These are phyloP conservation scores for Anas platyrhynchos DNA, from an alignment of 2,113 vertebrate species.

Conservation along the genomic window DNA sequence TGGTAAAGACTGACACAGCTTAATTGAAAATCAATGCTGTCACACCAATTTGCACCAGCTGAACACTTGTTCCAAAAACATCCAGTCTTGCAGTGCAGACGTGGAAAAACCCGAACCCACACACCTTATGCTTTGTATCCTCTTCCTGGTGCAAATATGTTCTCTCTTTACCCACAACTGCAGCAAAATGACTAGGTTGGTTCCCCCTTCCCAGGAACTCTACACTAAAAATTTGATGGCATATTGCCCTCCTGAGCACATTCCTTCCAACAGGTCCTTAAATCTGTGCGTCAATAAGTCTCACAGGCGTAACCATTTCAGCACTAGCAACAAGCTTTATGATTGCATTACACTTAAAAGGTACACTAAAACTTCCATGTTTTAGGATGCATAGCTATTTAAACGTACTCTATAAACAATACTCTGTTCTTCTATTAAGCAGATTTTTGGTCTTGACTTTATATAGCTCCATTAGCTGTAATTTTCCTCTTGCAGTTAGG, in stretches of 20 bases:
- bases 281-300: background rate
- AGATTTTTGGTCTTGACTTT: background rate
- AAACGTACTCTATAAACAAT: background rate
- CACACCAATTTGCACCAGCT: background rate
- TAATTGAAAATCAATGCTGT: background rate
- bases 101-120: background rate
- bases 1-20: background rate
- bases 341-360: background rate
- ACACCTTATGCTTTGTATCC: accelerated
- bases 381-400: background rate
- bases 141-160: background rate
- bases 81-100: background rate
- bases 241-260: background rate
- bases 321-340: background rate
- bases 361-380: background rate
- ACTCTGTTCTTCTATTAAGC: background rate
- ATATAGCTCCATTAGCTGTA: slow-evolving; percentile 10
- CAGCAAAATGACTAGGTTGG: background rate
- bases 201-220: background rate
- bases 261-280: background rate
- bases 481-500: slow-evolving; percentile 20
- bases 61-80: background rate
- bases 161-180: background rate
- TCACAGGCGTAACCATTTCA: background rate
- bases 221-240: accelerated